Evolutionary conservation across 2,113 vertebrate species (phyloP).

Genomic region (Acrocephalus arundinaceus): DNA sequence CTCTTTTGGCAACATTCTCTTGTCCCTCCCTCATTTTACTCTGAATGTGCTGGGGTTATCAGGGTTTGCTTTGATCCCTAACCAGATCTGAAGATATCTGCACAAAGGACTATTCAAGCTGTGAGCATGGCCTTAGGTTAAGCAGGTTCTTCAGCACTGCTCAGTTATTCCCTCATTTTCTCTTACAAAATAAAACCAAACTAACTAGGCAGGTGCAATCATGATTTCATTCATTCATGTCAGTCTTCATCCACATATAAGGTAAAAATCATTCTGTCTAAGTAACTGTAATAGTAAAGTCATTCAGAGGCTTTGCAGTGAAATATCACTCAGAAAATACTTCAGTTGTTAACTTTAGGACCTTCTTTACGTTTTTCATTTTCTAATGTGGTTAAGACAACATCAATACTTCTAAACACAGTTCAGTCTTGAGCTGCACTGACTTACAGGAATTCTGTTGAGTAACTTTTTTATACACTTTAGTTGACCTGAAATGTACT

Average conservation of each 20-base stretch:
- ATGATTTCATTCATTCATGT: not conserved
- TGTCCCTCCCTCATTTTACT: constrained; percentile 4
- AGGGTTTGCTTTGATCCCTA: not conserved
- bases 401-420: not conserved
- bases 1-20: not conserved
- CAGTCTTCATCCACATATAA: not conserved
- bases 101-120: not conserved
- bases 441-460: not conserved
- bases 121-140: not conserved
- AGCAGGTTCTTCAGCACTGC: not conserved
- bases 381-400: not conserved
- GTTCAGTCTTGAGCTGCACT: not conserved
- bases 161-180: not conserved
- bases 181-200: not conserved
- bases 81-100: not conserved
- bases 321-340: not conserved
- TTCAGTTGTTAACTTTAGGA: not conserved
- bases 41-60: not conserved
- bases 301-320: not conserved
- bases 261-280: not conserved
- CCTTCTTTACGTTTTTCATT: not conserved
- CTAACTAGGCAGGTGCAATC: not conserved
- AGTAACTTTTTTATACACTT: not conserved
- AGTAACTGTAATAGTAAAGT: not conserved
- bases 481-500: not conserved